Base-by-base conservation (phyloP, 2,888 invertebrate genomes). In the Dynastes grantii region DNA sequence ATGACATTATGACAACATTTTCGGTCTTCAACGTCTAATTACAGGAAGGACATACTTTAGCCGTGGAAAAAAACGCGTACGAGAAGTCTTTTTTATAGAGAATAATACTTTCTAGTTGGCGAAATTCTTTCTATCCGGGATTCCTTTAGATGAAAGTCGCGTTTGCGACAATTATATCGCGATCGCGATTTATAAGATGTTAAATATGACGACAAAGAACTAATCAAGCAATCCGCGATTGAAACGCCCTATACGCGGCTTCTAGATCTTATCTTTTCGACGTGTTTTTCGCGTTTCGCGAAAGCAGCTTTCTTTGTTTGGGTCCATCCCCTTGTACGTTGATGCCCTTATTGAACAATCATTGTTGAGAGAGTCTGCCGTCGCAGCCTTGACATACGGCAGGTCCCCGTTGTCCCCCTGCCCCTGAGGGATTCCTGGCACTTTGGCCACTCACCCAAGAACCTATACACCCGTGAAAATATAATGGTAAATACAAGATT, bases 261-360 rank as follows among this genome's bases (percentile, higher is more conserved):
- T 68, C 5, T 68, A 16, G 73, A 73, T 73, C 61, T 73, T 73
- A 73, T 73, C 73, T 40, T 13, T 29, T 45, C 45, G 37, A n/a
- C 55, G 55, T 71, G 71, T 71, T 70, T 71, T 73, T 71, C 53
- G 71, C 53, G 37, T 73, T 16, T 73, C 58, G 40, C 55, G 55
- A 55, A 61, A 55, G 71, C 73, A 73, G 73, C 73, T 40, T 73
- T 73, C 73, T 73, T 73, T 73, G 73, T 73, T 73, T 73, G 73
- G 55, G 73, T 73, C 58, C 37, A 73, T 73, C 73, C 73, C 73
- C 73, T 73, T 73, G 61, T 73, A 73, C 40, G 73, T 61, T 58
- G 73, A 73, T 73, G 73, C 73, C 73, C 73, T 73, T 73, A 73
- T 73, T 73, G 73, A 73, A 73, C 73, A 73, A 61, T 73, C 61